A percentile compares a stretch with the other conserved stretches of the same genome.
Conservation (phyloP, 1,140 invertebrate genomes). For the Lysiphlebus fabarum region DNA sequence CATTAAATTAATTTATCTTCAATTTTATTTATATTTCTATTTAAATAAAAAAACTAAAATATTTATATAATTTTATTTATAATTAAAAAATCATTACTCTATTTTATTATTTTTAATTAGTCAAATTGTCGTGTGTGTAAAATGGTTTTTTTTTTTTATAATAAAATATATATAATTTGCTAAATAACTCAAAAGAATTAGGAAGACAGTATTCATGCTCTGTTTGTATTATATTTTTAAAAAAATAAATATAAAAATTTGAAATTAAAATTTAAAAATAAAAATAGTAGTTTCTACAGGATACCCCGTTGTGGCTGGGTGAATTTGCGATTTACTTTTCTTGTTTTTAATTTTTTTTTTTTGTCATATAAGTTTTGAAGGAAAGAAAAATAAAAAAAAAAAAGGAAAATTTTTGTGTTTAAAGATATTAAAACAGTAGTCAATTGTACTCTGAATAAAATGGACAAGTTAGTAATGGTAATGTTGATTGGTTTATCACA, state of each 20-base stretch:
- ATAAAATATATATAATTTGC: conserved; percentile 32
- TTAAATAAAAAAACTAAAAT: too few relatives aligned
- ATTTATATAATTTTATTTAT: too few relatives aligned
- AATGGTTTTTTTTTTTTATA: conserved; percentile 32
- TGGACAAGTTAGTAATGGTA: conserved; percentile 16
- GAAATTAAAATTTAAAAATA: conserved; percentile 1
- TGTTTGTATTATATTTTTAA: conserved; percentile 37
- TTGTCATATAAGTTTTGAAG: neutral
- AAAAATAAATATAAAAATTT: too few relatives aligned
- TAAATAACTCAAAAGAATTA: conserved; percentile 33
- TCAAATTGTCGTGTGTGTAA: too few relatives aligned
- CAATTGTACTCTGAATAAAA: neutral
- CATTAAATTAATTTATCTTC: too few relatives aligned
- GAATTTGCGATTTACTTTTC: conserved; percentile 17
- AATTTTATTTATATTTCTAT: neutral
- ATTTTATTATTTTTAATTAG: too few relatives aligned
- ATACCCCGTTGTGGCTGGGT: conserved; percentile 7
- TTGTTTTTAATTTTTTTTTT: conserved; percentile 8
- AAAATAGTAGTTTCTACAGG: conserved; percentile 50
- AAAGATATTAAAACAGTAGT: neutral
- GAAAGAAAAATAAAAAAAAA: neutral
- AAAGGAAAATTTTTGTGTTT: neutral
- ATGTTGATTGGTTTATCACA: conserved; percentile 15
- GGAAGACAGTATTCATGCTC: conserved; percentile 48
- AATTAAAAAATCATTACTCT: too few relatives aligned